Conservation (phyloP, 1,140 invertebrate species). For the Papilio machaon region DNA sequence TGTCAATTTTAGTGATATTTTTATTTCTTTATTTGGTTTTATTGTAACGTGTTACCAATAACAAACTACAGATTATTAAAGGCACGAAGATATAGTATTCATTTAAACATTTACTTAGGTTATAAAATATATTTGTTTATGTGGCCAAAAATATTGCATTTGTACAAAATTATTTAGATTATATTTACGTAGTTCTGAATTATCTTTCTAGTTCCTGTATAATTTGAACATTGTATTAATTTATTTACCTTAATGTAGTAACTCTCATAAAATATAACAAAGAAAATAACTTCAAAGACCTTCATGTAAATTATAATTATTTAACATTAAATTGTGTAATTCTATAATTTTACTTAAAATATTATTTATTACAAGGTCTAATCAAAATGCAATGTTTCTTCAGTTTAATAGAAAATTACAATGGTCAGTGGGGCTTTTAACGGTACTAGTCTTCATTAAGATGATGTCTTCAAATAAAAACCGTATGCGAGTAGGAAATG, state of each 20-base stretch:
- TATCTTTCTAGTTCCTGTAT: too few relatives aligned
- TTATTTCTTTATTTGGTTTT: background rate
- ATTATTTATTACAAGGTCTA: background rate
- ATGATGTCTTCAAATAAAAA: conserved; percentile 54
- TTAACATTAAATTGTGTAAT: background rate
- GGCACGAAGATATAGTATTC: too few relatives aligned
- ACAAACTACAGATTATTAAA: too few relatives aligned
- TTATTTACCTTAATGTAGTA: too few relatives aligned
- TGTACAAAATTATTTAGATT: too few relatives aligned
- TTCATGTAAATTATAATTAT: background rate
- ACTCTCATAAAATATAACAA: background rate
- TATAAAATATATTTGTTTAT: too few relatives aligned
- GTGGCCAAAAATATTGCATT: too few relatives aligned
- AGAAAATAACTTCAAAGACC: background rate
- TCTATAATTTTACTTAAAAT: conserved; percentile 1
- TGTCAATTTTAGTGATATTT: background rate
- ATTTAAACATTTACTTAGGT: too few relatives aligned
- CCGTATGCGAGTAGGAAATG: conserved; percentile 46
- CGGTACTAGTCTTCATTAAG: conserved; percentile 48
- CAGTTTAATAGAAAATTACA: background rate
- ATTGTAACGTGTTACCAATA: too few relatives aligned
- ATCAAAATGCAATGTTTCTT: conserved; percentile 17
- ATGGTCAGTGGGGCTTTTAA: conserved; percentile 6
- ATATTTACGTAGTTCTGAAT: too few relatives aligned
- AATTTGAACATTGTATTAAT: too few relatives aligned